Evolutionary conservation across 2,888 invertebrate genomes (phyloP).

Genomic region (Fragum fragum): DNA sequence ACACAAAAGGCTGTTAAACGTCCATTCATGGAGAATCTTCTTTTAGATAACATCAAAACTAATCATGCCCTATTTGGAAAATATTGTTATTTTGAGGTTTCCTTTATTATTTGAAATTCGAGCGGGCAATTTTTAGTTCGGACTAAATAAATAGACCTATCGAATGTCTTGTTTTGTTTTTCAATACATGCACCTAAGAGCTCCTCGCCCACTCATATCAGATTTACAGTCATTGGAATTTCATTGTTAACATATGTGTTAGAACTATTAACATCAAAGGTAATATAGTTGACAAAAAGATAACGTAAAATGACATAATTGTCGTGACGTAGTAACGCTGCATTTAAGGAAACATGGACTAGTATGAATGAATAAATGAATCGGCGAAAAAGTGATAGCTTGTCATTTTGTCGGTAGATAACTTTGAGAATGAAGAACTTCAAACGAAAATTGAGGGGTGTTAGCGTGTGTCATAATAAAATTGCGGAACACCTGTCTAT

Average conservation of each 20-base stretch:
- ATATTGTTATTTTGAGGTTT: slow-evolving; percentile 9
- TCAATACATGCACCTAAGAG: background rate
- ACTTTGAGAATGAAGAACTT: background rate
- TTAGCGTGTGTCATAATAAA: background rate
- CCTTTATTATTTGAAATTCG: slow-evolving; percentile 8
- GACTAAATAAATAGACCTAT: slow-evolving; percentile 12
- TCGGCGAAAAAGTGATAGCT: background rate
- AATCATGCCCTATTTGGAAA: slow-evolving; percentile 10
- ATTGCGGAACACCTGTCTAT: background rate
- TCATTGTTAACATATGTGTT: slow-evolving; percentile 6
- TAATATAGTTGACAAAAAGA: background rate
- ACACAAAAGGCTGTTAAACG: background rate
- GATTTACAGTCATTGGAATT: background rate
- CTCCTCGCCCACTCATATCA: background rate
- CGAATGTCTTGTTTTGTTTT: slow-evolving; percentile 7
- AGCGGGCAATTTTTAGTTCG: slow-evolving; percentile 11
- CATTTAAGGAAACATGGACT: background rate
- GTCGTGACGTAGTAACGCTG: background rate
- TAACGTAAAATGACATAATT: background rate
- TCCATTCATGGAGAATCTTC: background rate
- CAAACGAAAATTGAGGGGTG: background rate
- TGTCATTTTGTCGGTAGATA: background rate
- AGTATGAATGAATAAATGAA: background rate
- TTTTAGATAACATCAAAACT: slow-evolving; percentile 9
- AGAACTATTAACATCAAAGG: slow-evolving; percentile 8